phyloP scores from a whole-genome alignment of 1,140 invertebrate species.

The Thaumetopoea pityocampa region DNA sequence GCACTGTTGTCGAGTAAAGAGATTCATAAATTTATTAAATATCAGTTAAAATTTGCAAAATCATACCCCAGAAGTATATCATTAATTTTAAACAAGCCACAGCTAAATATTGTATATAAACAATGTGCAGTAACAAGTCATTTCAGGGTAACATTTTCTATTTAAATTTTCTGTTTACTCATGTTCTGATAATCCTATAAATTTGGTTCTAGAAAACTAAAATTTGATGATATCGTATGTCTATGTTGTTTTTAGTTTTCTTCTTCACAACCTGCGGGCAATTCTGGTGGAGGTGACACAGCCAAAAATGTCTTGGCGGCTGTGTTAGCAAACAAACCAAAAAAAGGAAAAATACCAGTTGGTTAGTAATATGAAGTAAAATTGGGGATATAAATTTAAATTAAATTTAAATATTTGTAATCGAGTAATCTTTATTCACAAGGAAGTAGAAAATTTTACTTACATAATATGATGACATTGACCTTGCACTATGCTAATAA shows the following conservation, averaged over 20 bases:
- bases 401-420: neutral
- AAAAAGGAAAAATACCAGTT: conserved; percentile 69
- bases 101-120: conserved; percentile 44
- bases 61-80: conserved; percentile 33
- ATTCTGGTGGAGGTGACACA: conserved; percentile 37
- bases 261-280: conserved; percentile 39
- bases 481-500: conserved; percentile 24
- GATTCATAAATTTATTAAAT: conserved; percentile 56
- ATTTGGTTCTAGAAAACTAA: too few species aligned
- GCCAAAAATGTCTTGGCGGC: conserved; percentile 72
- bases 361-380: conserved; percentile 42
- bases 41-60: conserved; percentile 49
- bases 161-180: too few species aligned
- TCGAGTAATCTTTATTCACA: neutral
- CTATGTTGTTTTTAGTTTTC: conserved; percentile 35
- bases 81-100: conserved; percentile 49
- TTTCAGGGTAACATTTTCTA: conserved; percentile 44
- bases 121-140: conserved; percentile 51
- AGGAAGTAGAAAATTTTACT: conserved; percentile 4
- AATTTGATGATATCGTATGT: conserved; percentile 2
- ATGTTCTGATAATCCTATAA: too few species aligned
- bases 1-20: conserved; percentile 53
- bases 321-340: conserved; percentile 69
- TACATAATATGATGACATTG: conserved; percentile 26
- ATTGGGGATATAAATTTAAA: neutral